Base-by-base conservation (phyloP, 2,797 vertebrate genomes). In the Holocentrus rufus region DNA sequence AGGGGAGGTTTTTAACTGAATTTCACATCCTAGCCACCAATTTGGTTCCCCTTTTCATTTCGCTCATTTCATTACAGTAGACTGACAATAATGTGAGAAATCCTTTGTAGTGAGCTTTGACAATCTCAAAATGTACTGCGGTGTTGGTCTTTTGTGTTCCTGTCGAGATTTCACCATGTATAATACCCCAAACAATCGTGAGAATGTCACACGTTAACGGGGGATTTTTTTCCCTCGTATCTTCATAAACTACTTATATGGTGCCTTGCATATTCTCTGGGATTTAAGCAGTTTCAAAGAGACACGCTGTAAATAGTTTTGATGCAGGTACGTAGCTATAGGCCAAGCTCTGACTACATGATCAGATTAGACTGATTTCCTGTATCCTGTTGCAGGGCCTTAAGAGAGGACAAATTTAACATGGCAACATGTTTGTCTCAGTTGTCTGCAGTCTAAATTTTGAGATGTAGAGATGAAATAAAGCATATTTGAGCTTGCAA, bases 291-390 rank as follows among this genome's bases (percentile, higher is more conserved):
- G 53, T 53, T 73, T 74, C 5, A 54, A 36, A 69, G 69, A 67
- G 36, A 64, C n/a, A 7, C 50, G 39, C 76, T 71, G 57, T 80
- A 69, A 73, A 74, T 20, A 67, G 64, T 56, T 71, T 34, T 72
- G 72, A 71, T 79, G 75, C 80, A 69, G 75, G 58, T 56, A 63
- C 72, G 34, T 27, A 63, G 69, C 79, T 82, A 47, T 15, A 68
- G 78, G 50, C 30, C 58, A 22, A 30, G 62, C 67, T 79, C 74
- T 68, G 76, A 69, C 68, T 69, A 62, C 76, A 63, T 61, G 76
- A 88, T 91, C 82, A 64, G 46, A 78, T 92, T 89, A 83, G 82
- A 72, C 77, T 34, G 72, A 79, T 85, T 90, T 88, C 85, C 82
- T 80, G 80, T 79, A 63, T 91, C 74, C 70, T 46, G 56, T 76